These are phyloP conservation scores for Trematocara variabile DNA, from an alignment of 2,113 vertebrate genomes.

Conservation along the genomic window DNA sequence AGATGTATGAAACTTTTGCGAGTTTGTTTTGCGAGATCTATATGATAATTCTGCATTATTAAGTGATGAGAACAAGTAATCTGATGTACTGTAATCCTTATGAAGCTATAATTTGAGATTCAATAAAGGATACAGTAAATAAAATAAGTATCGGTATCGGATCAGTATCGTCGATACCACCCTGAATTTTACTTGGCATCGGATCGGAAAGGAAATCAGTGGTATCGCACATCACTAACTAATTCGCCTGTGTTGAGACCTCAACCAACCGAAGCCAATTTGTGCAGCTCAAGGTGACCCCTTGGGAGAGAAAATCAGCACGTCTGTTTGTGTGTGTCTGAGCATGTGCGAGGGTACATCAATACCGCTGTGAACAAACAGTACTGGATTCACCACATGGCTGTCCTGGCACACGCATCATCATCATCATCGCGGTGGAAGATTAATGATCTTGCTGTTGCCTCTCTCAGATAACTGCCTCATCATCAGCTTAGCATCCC, in stretches of 20 bases:
- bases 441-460: slow-evolving; percentile 53
- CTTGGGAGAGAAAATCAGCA: slow-evolving; percentile 19
- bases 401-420: neutral
- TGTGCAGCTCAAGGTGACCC: slow-evolving; percentile 58
- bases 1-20: too few relatives aligned
- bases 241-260: neutral
- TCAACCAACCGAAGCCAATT: slow-evolving; percentile 55
- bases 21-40: too few relatives aligned
- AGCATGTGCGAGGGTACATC: neutral
- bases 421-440: neutral
- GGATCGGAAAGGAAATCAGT: too few relatives aligned
- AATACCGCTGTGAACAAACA: slow-evolving; percentile 27
- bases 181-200: too few relatives aligned
- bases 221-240: neutral
- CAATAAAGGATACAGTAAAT: too few relatives aligned
- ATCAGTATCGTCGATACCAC: too few relatives aligned
- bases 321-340: neutral
- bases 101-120: too few relatives aligned
- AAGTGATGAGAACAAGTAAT: too few relatives aligned
- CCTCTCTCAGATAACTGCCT: slow-evolving; percentile 52
- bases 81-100: too few relatives aligned
- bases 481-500: slow-evolving; percentile 43
- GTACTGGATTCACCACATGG: slow-evolving; percentile 12
- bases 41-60: too few relatives aligned
- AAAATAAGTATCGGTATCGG: too few relatives aligned